Conservation (phyloP, 2,113 vertebrate species). For the Lepus timidus region DNA sequence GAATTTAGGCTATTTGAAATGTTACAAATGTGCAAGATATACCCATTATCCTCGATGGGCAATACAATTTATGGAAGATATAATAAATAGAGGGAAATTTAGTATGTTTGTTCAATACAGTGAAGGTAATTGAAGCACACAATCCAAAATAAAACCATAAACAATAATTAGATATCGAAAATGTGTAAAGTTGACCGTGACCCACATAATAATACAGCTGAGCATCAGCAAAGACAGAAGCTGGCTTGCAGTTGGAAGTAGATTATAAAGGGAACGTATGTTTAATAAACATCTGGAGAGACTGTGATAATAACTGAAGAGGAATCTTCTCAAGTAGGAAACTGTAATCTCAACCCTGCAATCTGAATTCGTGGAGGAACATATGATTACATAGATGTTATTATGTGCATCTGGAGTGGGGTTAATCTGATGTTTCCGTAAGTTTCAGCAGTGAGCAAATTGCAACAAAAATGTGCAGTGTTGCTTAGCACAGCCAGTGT, state of each 20-base stretch:
- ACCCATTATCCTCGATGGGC: conserved; percentile 79
- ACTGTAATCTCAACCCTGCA: conserved; percentile 70
- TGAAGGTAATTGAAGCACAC: conserved; percentile 82
- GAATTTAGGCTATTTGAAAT: conserved; percentile 82
- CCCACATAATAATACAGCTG: conserved; percentile 83
- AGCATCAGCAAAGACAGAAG: conserved; percentile 79
- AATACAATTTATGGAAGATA: conserved; percentile 81
- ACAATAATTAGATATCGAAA: conserved; percentile 84
- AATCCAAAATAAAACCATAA: conserved; percentile 81
- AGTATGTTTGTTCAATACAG: conserved; percentile 81
- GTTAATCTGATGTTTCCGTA: conserved; percentile 25
- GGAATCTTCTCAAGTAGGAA: conserved; percentile 57
- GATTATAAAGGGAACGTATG: conserved; percentile 75
- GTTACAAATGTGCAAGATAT: conserved; percentile 74
- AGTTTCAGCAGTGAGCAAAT: conserved; percentile 34
- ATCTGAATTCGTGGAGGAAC: conserved; percentile 74
- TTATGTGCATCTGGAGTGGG: conserved; percentile 78
- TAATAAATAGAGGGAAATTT: conserved; percentile 81
- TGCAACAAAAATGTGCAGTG: conserved; percentile 44
- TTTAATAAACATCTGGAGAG: conserved; percentile 84
- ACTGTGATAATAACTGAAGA: conserved; percentile 72
- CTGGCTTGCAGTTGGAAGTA: conserved; percentile 69
- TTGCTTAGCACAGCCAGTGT: neutral
- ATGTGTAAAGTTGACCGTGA: conserved; percentile 79
- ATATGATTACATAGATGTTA: conserved; percentile 76